Conservation (phyloP, 2,113 vertebrate species). For the Lophius piscatorius region DNA sequence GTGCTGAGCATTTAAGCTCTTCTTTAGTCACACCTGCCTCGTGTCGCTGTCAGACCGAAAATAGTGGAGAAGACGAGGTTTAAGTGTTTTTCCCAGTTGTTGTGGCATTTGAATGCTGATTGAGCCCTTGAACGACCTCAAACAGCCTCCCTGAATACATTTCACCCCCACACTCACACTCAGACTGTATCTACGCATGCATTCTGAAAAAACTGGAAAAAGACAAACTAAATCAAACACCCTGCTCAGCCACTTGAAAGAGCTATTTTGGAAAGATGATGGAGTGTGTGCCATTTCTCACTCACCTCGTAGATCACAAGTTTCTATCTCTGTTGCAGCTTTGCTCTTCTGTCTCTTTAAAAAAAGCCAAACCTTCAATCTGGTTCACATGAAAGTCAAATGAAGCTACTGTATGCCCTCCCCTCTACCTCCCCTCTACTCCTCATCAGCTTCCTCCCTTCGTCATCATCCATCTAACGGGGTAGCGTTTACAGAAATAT, state of each 20-base stretch:
- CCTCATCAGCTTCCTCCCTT: background rate
- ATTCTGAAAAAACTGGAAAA: background rate
- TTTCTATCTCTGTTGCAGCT: constrained; percentile 22
- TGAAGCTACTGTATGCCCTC: constrained; percentile 12
- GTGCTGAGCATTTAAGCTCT: no score
- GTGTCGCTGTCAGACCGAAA: background rate
- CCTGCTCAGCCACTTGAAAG: background rate
- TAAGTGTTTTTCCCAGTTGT: background rate
- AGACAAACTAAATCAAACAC: background rate
- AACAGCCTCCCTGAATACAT: background rate
- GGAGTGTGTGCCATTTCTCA: constrained; percentile 4
- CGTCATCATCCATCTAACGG: constrained; percentile 15
- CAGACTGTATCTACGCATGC: background rate
- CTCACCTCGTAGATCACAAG: constrained; percentile 16
- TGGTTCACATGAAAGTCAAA: constrained; percentile 47
- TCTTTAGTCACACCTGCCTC: no score
- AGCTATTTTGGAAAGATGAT: constrained; percentile 7
- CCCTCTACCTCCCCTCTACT: background rate
- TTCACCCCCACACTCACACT: background rate
- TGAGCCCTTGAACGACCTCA: background rate
- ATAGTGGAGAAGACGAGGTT: background rate
- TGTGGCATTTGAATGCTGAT: background rate
- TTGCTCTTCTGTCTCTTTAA: constrained; percentile 7
- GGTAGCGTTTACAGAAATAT: background rate
- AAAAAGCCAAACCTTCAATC: constrained; percentile 36